These are phyloP conservation scores for Melieria omissa DNA, from an alignment of 2,888 invertebrate species.

Conservation along the genomic window DNA sequence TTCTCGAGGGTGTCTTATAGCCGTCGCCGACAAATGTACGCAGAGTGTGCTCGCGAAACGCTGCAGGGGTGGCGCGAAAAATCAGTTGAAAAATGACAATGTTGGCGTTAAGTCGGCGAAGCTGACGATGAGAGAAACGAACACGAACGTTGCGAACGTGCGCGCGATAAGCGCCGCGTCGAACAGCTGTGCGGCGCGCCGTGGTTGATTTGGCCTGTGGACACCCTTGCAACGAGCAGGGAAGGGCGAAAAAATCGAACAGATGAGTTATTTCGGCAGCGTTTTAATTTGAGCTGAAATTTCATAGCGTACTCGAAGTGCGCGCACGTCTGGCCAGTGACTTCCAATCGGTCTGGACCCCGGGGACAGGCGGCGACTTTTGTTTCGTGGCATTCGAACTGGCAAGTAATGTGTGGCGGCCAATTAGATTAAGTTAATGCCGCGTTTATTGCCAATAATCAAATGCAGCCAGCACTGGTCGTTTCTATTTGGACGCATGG, in stretches of 20 bases:
- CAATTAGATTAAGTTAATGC: slow-evolving; percentile 64
- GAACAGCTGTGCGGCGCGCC: no score
- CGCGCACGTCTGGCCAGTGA: no score
- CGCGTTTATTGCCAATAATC: slow-evolving; percentile 57
- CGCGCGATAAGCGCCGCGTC: no score
- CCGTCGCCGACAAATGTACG: slow-evolving; percentile 6
- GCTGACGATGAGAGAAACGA: no score
- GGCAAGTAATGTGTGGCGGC: slow-evolving; percentile 57
- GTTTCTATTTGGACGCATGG: neutral
- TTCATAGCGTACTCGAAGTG: slow-evolving; percentile 29
- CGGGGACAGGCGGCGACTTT: neutral
- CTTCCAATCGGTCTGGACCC: no score
- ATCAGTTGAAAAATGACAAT: no score
- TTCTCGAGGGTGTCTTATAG: slow-evolving; percentile 28
- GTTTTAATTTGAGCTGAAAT: slow-evolving; percentile 33
- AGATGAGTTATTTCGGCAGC: slow-evolving; percentile 40
- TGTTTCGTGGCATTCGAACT: neutral
- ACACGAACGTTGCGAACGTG: no score
- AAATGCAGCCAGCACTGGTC: slow-evolving; percentile 27
- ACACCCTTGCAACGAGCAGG: neutral
- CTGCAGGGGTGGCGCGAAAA: neutral
- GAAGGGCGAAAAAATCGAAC: slow-evolving; percentile 33
- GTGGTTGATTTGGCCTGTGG: no score
- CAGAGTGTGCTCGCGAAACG: neutral
- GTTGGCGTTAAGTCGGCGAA: no score